phyloP scores from a whole-genome alignment of 2,888 invertebrate species.

The Erebia aethiops region DNA sequence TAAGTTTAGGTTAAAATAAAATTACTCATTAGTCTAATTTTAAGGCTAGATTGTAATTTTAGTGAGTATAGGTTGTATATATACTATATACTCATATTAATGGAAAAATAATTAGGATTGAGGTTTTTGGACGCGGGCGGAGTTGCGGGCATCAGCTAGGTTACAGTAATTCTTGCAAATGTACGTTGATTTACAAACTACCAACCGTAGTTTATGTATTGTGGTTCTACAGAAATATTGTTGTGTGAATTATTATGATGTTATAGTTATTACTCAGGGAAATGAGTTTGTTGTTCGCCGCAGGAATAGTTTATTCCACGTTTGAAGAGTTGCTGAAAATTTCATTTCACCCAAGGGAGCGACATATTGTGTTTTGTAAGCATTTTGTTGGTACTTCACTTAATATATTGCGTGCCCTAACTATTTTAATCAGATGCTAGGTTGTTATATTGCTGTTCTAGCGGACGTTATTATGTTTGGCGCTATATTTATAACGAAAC shows the following conservation, averaged over 20 bases:
- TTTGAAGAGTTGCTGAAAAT: constrained; percentile 24
- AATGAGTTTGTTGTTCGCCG: constrained; percentile 17
- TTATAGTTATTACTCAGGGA: constrained; percentile 8
- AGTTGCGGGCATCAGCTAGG: background rate
- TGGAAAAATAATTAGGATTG: too few relatives aligned
- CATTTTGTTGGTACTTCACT: constrained; percentile 3
- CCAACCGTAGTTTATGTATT: background rate
- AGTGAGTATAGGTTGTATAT: too few relatives aligned
- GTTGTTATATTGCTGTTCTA: constrained; percentile 18
- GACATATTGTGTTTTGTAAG: constrained; percentile 15
- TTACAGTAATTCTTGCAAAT: background rate
- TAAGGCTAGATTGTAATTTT: too few relatives aligned
- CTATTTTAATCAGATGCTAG: constrained; percentile 20
- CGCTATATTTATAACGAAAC: constrained; percentile 12
- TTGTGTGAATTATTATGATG: constrained; percentile 2
- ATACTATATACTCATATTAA: too few relatives aligned
- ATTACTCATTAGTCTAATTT: too few relatives aligned
- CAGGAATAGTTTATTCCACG: constrained; percentile 11
- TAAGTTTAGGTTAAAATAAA: too few relatives aligned
- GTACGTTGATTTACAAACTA: background rate
- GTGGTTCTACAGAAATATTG: constrained; percentile 4
- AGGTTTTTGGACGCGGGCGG: too few relatives aligned
- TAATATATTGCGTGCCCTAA: constrained; percentile 22
- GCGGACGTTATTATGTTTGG: background rate
- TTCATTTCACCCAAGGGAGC: constrained; percentile 19